Conservation (phyloP, 1,140 invertebrate species). For the Homalodisca vitripennis region DNA sequence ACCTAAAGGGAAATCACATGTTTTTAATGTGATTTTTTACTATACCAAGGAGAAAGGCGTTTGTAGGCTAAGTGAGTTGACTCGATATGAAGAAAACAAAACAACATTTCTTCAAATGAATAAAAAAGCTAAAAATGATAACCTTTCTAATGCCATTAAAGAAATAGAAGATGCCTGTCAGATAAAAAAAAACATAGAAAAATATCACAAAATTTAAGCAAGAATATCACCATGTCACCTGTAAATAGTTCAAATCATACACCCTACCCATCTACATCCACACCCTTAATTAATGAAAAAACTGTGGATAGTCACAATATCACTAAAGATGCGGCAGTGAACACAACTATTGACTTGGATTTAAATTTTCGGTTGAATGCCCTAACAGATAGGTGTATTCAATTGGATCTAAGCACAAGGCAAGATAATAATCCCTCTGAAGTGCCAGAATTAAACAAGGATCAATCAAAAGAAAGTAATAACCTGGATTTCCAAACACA, state of each 20-base stretch:
- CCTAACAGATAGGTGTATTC: not conserved
- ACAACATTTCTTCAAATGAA: not conserved
- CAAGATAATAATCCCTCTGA: not conserved
- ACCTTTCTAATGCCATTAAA: not conserved
- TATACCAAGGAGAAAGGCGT: not conserved
- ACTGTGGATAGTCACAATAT: not conserved
- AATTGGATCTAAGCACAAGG: not conserved
- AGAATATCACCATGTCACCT: not conserved
- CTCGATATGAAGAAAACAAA: not conserved
- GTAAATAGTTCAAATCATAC: not conserved
- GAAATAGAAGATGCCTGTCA: not conserved
- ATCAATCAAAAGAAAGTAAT: not conserved
- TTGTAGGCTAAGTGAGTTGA: not conserved
- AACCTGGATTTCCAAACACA: not conserved
- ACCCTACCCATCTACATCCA: not conserved
- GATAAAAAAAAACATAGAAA: not conserved
- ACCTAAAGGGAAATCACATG: not conserved
- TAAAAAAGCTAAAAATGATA: not conserved
- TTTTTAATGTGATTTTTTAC: not conserved
- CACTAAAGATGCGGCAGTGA: not conserved
- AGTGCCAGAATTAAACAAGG: not conserved
- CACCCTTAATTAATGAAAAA: not conserved
- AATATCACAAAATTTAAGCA: not conserved
- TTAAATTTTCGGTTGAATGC: not conserved
- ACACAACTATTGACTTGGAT: not conserved